phyloP scores from a whole-genome alignment of 2,888 invertebrate species.

The Apotomis turbidana region DNA sequence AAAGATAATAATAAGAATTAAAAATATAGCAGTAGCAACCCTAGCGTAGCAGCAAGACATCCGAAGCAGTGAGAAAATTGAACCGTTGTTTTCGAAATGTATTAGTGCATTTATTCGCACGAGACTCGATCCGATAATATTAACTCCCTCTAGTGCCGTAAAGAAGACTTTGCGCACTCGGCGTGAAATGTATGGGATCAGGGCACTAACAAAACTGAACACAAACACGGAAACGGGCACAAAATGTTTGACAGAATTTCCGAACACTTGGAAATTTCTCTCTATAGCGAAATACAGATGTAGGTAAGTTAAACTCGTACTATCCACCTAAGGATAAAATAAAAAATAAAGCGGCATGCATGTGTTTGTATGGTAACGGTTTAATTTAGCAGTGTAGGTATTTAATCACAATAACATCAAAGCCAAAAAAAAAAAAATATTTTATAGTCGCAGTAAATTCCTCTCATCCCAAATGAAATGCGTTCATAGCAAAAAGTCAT shows the following conservation, averaged over 20 bases:
- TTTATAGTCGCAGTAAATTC: conserved; percentile 6
- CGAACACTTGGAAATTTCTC: no score
- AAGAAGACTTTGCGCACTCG: conserved; percentile 37
- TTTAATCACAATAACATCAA: no score
- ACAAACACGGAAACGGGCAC: neutral
- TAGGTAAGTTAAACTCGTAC: no score
- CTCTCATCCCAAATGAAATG: neutral
- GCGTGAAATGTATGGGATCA: conserved; percentile 33
- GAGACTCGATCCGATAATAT: conserved; percentile 79
- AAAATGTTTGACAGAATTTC: conserved; percentile 2
- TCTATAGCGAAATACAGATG: no score
- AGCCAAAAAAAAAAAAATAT: neutral
- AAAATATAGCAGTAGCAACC: conserved; percentile 13
- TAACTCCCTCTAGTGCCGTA: conserved; percentile 74
- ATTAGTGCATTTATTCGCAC: conserved; percentile 76
- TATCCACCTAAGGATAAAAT: no score
- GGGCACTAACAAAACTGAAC: conserved; percentile 20
- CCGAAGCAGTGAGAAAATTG: conserved; percentile 63
- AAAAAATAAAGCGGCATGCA: no score
- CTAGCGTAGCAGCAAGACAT: conserved; percentile 41
- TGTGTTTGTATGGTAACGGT: no score
- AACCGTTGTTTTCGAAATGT: conserved; percentile 78
- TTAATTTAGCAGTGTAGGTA: no score
- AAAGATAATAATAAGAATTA: conserved; percentile 24
- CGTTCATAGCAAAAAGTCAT: conserved; percentile 18